A percentile compares a stretch with the other conserved stretches of the same genome.
Evolutionary conservation across 2,888 invertebrate species (phyloP).

Genomic region (Aromia moschata): DNA sequence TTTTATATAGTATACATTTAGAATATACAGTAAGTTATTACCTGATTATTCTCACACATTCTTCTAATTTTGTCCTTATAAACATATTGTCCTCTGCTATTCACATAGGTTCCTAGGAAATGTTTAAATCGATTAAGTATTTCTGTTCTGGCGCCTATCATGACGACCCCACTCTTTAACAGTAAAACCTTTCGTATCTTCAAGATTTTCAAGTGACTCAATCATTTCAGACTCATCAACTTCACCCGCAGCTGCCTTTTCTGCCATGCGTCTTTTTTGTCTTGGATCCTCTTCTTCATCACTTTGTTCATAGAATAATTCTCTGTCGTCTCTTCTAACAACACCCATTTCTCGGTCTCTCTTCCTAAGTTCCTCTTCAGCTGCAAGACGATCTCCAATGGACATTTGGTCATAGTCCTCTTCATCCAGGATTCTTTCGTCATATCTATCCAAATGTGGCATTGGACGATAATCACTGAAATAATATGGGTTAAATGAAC

Average conservation of each 20-base stretch:
- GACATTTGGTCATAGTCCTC: slow-evolving; percentile 89
- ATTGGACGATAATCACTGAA: slow-evolving; percentile 94
- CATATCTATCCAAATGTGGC: slow-evolving; percentile 94
- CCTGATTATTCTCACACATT: slow-evolving; percentile 93
- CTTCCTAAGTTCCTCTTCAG: slow-evolving; percentile 87
- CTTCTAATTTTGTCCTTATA: slow-evolving; percentile 92
- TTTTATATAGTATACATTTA: slow-evolving; percentile 1
- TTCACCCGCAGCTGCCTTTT: slow-evolving; percentile 85
- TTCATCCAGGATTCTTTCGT: slow-evolving; percentile 84
- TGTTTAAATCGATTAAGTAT: slow-evolving; percentile 93
- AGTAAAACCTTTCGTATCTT: slow-evolving; percentile 95
- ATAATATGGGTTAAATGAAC: too few species aligned
- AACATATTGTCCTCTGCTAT: slow-evolving; percentile 85
- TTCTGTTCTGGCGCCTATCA: slow-evolving; percentile 95
- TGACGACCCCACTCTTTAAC: slow-evolving; percentile 96
- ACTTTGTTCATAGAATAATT: slow-evolving; percentile 78
- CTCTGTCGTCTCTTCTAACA: slow-evolving; percentile 77
- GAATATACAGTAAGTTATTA: slow-evolving; percentile 39
- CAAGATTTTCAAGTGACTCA: slow-evolving; percentile 97
- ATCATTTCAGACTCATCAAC: slow-evolving; percentile 81
- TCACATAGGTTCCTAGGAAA: slow-evolving; percentile 89
- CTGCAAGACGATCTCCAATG: slow-evolving; percentile 84
- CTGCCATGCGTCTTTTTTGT: slow-evolving; percentile 80
- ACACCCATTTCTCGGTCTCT: slow-evolving; percentile 78
- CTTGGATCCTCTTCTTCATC: slow-evolving; percentile 66